phyloP scores from a whole-genome alignment of 2,113 vertebrate genomes.

The Burhinus oedicnemus region DNA sequence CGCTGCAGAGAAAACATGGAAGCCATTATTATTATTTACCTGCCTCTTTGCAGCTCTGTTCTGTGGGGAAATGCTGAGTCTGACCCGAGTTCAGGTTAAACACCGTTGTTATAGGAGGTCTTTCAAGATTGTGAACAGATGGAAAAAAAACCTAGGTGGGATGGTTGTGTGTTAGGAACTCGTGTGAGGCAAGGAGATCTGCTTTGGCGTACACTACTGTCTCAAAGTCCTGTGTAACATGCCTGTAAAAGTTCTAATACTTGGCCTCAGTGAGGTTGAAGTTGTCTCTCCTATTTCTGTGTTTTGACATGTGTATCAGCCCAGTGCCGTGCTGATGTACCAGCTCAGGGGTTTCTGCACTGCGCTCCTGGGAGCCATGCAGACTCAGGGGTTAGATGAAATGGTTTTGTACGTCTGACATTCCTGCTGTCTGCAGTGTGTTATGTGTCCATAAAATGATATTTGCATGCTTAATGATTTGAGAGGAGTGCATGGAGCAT shows the following conservation, averaged over 20 bases:
- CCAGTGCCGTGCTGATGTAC: neutral
- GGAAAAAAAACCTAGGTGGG: neutral
- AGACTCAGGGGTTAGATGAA: neutral
- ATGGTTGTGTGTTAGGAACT: neutral
- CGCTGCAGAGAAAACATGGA: accelerated
- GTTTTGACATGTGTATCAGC: accelerated
- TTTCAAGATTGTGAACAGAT: neutral
- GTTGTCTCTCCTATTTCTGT: neutral
- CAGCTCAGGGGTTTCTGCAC: neutral
- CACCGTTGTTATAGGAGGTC: neutral
- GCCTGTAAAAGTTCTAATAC: neutral
- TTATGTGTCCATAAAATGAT: neutral
- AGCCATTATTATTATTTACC: accelerated
- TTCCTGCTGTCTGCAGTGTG: neutral
- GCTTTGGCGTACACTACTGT: neutral
- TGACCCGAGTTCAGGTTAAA: neutral
- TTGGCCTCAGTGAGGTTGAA: neutral
- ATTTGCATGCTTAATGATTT: neutral
- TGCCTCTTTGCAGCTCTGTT: neutral
- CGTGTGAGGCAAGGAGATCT: neutral
- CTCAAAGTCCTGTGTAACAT: neutral
- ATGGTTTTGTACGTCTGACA: neutral
- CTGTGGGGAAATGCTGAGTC: accelerated
- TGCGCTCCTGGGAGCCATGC: accelerated
- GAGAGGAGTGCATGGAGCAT: neutral